Evolutionary conservation across 92 coral and sea anemone genomes (phyloP).

Genomic region (Isaurus tuberculatus): DNA sequence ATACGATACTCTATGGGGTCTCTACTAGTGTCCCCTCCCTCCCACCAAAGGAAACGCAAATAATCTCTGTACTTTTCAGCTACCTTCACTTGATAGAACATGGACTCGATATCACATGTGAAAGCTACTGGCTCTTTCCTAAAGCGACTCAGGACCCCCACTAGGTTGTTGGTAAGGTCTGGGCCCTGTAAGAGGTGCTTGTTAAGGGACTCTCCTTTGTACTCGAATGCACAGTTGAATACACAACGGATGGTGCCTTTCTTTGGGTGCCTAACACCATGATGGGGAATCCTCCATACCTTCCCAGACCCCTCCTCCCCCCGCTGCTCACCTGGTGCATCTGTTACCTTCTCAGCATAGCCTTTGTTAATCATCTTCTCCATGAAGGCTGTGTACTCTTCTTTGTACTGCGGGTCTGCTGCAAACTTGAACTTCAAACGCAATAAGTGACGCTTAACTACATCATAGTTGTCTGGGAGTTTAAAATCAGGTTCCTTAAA

Average conservation of each 20-base stretch:
- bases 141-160: conserved; percentile 30
- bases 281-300: conserved; percentile 38
- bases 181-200: conserved; percentile 43
- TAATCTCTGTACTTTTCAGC: too few relatives aligned
- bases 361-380: conserved; percentile 36
- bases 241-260: conserved; percentile 31
- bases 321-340: conserved; percentile 27
- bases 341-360: conserved; percentile 33
- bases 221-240: conserved; percentile 29
- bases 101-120: conserved; percentile 40
- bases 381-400: conserved; percentile 39
- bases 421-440: conserved; percentile 18
- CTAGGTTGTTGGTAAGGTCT: conserved; percentile 37
- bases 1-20: too few relatives aligned
- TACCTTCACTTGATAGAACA: too few relatives aligned
- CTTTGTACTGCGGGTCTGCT: conserved; percentile 20
- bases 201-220: conserved; percentile 19
- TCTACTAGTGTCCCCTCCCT: too few relatives aligned
- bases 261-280: conserved; percentile 49
- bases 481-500: conserved; percentile 29
- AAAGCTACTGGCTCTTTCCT: conserved; percentile 39
- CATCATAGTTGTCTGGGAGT: conserved; percentile 12
- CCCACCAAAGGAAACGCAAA: too few relatives aligned
- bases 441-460: not conserved
- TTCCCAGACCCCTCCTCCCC: conserved; percentile 23